phyloP scores from a whole-genome alignment of 2,113 vertebrate genomes.

The Aleadryas rufinucha region DNA sequence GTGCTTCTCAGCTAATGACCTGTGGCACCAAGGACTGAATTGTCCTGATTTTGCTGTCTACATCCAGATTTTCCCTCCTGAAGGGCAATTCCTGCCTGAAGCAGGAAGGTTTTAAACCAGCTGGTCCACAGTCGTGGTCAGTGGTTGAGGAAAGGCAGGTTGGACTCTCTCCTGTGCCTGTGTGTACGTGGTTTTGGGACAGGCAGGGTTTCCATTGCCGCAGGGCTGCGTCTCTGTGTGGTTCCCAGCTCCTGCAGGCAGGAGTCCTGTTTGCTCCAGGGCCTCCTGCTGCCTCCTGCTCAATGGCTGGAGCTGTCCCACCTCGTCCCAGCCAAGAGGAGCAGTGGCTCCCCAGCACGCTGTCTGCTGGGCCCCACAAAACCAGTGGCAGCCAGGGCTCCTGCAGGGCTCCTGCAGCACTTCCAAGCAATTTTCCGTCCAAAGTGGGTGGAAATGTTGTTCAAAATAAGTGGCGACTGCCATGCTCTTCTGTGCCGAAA shows the following conservation, averaged over 20 bases:
- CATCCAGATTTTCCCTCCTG: background rate
- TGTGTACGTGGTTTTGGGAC: accelerated
- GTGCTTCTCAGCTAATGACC: background rate
- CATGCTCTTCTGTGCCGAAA: background rate
- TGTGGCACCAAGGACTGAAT: background rate
- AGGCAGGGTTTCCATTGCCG: accelerated
- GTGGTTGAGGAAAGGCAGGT: background rate
- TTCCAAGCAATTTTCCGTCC: background rate
- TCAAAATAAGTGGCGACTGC: background rate
- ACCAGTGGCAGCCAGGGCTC: background rate
- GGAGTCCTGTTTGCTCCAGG: background rate
- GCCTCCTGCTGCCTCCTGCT: background rate
- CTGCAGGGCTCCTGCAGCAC: background rate
- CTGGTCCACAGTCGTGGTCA: background rate
- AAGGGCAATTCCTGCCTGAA: background rate
- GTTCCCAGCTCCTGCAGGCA: background rate
- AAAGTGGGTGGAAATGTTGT: background rate
- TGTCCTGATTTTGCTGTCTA: background rate
- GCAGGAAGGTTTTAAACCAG: background rate
- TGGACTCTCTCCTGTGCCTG: accelerated
- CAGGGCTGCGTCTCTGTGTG: accelerated
- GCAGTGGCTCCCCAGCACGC: background rate
- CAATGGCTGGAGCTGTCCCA: background rate
- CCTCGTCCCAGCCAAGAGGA: background rate
- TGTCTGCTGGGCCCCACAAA: background rate